Base-by-base conservation (phyloP, 1,140 invertebrate species). In the Cherax quadricarinatus region DNA sequence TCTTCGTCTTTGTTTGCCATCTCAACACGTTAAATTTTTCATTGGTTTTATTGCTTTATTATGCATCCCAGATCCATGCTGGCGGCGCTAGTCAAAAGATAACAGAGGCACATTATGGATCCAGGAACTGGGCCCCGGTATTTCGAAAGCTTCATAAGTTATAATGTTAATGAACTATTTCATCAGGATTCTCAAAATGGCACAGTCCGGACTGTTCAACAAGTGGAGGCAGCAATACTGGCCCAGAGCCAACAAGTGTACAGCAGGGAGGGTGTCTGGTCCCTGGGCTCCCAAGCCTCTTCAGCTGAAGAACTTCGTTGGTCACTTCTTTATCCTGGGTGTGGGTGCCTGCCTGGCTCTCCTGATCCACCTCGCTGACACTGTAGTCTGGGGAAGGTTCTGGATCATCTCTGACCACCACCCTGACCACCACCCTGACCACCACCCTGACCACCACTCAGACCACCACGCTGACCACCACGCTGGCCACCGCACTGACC, bases 101-200 rank as follows among this genome's bases (percentile, higher is more conserved):
- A 1, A 41, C 30, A 41, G 30, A 41, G 30, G 30, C 30, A 41
- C 2, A 1, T 41, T 1, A 41, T 41, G 30, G 2, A 2, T 41
- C 30, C 30, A 41, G 30, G 30, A 2, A 41, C 30, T 41, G 30
- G 2, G 30, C 30, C 30, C 30, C 30, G 2, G 30, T 41, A 41
- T 41, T 41, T 41, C 1, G 30, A 2, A 41, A 41, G 30, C 30
- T 41, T 41, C 0, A 2, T 41, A 41, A 41, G 30, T 41, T 24
- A 18, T 75, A 18, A 41, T 41, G 30, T 2, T 41, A 41, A 41
- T 41, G 30, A 41, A 18, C 41, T n/a, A 24, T 30, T 18, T 73
- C 73, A 48, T 1, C 88, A 94, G 94, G 87, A 94, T 94, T n/a
- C 89, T 94, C 14, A 91, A 88, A 21, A 92, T 94, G 93, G 62